phyloP scores from a whole-genome alignment of 2,113 vertebrate genomes.

The Neogobius melanostomus region DNA sequence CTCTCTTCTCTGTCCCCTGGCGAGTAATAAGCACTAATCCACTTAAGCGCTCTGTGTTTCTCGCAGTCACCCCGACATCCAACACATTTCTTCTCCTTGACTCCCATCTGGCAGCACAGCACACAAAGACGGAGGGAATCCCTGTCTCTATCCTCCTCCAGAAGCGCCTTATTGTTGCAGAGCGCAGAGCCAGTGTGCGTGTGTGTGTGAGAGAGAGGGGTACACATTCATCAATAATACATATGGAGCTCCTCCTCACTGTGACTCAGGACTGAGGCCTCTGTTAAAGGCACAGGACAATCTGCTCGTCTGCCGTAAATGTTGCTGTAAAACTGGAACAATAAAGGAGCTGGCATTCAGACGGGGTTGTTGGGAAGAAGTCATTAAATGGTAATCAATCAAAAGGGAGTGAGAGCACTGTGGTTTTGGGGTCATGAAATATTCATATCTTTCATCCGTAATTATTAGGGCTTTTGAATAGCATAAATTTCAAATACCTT shows the following conservation, averaged over 20 bases:
- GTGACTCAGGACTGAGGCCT: conserved; percentile 58
- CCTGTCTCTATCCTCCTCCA: conserved; percentile 43
- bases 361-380: neutral
- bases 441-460: neutral
- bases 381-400: neutral
- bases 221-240: conserved; percentile 53
- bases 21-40: conserved; percentile 73
- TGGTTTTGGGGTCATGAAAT: neutral
- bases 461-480: no score
- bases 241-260: conserved; percentile 52
- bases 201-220: neutral
- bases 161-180: conserved; percentile 47
- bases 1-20: conserved; percentile 63
- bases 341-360: neutral
- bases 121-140: conserved; percentile 61
- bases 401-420: neutral
- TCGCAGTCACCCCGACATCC: conserved; percentile 32
- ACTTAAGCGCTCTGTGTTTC: conserved; percentile 53
- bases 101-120: conserved; percentile 44
- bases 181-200: neutral
- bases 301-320: neutral
- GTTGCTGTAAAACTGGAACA: neutral
- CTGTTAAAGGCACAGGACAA: conserved; percentile 55
- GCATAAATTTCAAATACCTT: no score
- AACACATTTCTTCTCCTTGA: conserved; percentile 33